Evolutionary conservation across 2,113 vertebrate species (phyloP).

Genomic region (Brachyistius frenatus): DNA sequence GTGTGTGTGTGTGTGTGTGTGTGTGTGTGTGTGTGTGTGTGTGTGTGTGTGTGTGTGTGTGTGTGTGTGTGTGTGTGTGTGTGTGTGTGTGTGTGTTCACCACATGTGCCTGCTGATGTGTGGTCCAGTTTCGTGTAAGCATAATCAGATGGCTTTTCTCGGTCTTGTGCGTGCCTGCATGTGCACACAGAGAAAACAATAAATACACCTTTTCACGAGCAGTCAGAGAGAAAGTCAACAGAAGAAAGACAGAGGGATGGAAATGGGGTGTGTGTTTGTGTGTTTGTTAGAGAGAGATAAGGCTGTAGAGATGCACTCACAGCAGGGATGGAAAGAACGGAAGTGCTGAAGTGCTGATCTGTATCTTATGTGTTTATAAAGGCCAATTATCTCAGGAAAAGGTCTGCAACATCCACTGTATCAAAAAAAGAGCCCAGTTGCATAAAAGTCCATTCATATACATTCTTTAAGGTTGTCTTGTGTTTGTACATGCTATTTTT

Average conservation of each 20-base stretch:
- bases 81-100: not conserved
- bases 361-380: not conserved
- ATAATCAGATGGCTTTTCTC: conserved; percentile 55
- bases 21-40: conserved; percentile 28
- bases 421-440: not conserved
- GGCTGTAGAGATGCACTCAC: not conserved
- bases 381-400: not conserved
- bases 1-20: conserved; percentile 54
- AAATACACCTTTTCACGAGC: conserved; percentile 5
- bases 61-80: conserved; percentile 54
- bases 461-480: no score
- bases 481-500: no score
- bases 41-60: conserved; percentile 35
- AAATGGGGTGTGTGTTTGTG: not conserved
- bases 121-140: conserved; percentile 56
- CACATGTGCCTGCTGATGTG: conserved; percentile 68
- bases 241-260: not conserved
- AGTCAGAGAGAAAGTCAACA: not conserved
- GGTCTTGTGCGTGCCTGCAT: conserved; percentile 31
- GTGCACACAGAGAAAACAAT: conserved; percentile 28
- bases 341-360: not conserved
- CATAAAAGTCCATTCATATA: no score
- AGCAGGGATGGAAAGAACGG: not conserved
- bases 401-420: not conserved
- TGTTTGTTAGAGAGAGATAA: not conserved